Conservation (phyloP, 2,113 vertebrate genomes). For the Microtus montanus region DNA sequence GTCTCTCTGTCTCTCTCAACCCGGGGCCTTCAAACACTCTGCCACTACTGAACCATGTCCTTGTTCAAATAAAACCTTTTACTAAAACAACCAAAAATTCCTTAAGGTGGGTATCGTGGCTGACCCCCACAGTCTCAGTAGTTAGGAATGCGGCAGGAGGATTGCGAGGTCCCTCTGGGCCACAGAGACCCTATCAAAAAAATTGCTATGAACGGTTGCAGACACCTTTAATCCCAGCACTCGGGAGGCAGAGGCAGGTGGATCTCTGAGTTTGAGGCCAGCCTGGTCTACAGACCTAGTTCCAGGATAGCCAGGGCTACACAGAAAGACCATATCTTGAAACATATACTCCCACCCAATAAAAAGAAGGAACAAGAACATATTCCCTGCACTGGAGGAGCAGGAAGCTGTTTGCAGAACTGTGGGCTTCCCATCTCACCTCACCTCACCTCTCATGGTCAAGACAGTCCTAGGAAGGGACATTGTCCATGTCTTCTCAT, state of each 20-base stretch:
- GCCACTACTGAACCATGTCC: neutral
- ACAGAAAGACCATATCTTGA: neutral
- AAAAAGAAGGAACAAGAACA: neutral
- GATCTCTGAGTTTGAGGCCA: neutral
- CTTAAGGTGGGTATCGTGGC: neutral
- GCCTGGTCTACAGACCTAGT: neutral
- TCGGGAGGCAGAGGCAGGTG: neutral
- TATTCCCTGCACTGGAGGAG: neutral
- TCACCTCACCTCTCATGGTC: neutral
- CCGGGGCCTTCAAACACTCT: neutral
- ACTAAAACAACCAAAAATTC: neutral
- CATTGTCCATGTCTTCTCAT: accelerated
- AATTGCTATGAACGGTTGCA: neutral
- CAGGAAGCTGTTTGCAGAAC: neutral
- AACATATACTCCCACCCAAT: neutral
- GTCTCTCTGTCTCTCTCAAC: neutral
- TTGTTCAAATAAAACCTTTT: neutral
- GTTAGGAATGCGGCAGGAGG: neutral
- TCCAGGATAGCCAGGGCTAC: neutral
- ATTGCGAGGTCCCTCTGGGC: neutral
- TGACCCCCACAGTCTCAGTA: neutral
- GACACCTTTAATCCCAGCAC: neutral
- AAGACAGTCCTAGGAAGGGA: neutral
- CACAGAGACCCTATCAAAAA: neutral
- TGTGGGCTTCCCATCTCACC: neutral